phyloP scores from a whole-genome alignment of 30 jellyfish, hydroid and myxozoan species.

The Catostylus mosaicus region DNA sequence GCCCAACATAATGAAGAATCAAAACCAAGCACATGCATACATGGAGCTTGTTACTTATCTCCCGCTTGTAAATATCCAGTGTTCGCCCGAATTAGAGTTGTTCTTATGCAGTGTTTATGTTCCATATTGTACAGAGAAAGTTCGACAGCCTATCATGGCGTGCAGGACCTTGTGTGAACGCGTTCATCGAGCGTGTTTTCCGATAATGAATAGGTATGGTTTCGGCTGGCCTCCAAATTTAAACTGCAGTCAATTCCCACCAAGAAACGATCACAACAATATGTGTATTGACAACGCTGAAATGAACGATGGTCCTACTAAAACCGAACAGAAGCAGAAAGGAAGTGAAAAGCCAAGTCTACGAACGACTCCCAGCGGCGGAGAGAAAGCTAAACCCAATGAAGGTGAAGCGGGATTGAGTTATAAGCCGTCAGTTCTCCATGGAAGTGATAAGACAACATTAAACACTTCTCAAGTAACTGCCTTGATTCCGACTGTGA shows the following conservation, averaged over 20 bases:
- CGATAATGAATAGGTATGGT: constrained; percentile 48
- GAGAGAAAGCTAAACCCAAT: constrained; percentile 26
- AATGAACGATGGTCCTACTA: constrained; percentile 50
- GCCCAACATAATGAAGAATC: constrained; percentile 61
- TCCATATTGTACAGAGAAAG: constrained; percentile 90
- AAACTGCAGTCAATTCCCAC: constrained; percentile 85
- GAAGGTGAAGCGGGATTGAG: constrained; percentile 22
- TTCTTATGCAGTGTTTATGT: constrained; percentile 87
- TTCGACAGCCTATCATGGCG: constrained; percentile 78
- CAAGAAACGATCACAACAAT: constrained; percentile 58
- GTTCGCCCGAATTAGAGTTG: constrained; percentile 87
- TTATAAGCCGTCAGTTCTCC: constrained; percentile 11
- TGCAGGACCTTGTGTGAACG: constrained; percentile 95
- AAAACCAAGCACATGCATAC: constrained; percentile 69
- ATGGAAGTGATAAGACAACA: constrained; percentile 16
- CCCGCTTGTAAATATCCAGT: constrained; percentile 68
- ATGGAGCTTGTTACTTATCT: constrained; percentile 62
- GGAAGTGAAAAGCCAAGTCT: constrained; percentile 27
- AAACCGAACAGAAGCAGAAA: background rate
- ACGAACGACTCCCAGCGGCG: constrained; percentile 44
- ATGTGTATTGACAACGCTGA: constrained; percentile 71
- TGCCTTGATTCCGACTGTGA: constrained; percentile 59
- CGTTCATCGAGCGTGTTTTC: constrained; percentile 65
- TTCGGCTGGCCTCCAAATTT: constrained; percentile 78
- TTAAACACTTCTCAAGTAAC: constrained; percentile 44